Percentiles rank a stretch among this genome's conserved stretches.
Evolutionary conservation across 2,797 vertebrate genomes (phyloP).

Genomic region (Falco cherrug): DNA sequence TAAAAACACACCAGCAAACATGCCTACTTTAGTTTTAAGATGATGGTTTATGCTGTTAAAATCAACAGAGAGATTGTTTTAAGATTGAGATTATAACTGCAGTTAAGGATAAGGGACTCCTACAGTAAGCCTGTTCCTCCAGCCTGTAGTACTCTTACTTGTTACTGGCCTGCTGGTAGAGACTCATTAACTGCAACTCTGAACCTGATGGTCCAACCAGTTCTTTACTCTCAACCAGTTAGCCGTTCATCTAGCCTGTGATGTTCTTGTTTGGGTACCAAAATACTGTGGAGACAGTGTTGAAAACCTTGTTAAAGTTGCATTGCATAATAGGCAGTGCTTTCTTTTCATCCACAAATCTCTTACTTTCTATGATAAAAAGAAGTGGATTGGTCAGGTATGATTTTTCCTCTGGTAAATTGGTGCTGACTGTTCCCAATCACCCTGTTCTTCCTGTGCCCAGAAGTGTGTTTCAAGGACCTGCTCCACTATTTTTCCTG

Average conservation of each 20-base stretch:
- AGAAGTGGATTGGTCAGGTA: not conserved
- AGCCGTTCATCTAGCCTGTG: not conserved
- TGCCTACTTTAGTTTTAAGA: not conserved
- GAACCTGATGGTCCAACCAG: not conserved
- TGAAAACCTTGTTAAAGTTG: not conserved
- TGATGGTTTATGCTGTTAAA: not conserved
- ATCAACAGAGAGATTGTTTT: not conserved
- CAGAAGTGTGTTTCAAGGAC: not conserved
- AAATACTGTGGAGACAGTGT: not conserved
- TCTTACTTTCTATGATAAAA: not conserved
- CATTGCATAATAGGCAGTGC: not conserved
- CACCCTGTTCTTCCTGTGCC: not conserved
- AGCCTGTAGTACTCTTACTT: not conserved
- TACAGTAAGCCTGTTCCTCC: not conserved
- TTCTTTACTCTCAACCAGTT: not conserved
- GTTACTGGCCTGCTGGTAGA: not conserved
- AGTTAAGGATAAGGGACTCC: not conserved
- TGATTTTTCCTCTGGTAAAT: not conserved
- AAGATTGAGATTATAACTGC: not conserved
- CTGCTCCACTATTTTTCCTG: not conserved
- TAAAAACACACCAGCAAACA: not conserved
- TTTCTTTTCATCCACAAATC: not conserved
- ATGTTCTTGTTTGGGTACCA: not conserved
- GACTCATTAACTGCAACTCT: not conserved
- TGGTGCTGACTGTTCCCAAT: not conserved